These are phyloP conservation scores for Myiopsitta monachus DNA, from an alignment of 2,113 vertebrate genomes.

Conservation along the genomic window DNA sequence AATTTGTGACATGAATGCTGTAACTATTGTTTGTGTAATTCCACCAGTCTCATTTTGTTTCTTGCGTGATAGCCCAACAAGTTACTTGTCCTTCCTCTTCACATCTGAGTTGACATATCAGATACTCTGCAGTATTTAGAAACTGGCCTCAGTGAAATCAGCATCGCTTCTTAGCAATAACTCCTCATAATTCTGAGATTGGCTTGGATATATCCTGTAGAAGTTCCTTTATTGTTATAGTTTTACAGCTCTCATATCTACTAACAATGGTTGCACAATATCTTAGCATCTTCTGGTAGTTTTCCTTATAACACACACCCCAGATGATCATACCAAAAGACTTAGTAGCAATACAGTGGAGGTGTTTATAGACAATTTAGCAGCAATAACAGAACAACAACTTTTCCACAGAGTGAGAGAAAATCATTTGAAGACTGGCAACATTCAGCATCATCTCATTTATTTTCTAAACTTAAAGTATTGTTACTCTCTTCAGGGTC, in stretches of 20 bases:
- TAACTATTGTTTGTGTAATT: background rate
- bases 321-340: background rate
- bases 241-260: background rate
- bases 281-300: background rate
- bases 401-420: background rate
- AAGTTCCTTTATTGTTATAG: background rate
- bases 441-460: background rate
- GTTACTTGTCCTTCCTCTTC: background rate
- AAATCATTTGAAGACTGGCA: background rate
- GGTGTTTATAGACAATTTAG: background rate
- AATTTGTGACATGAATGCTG: background rate
- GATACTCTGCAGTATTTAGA: background rate
- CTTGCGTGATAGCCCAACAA: background rate
- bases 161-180: background rate
- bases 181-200: background rate
- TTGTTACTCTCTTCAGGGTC: background rate
- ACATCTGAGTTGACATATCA: background rate
- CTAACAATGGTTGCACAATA: background rate
- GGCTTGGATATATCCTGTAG: background rate
- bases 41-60: background rate
- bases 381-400: background rate
- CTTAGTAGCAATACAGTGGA: background rate
- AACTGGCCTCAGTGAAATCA: background rate
- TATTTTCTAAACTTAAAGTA: background rate
- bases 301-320: background rate